These are phyloP conservation scores for Pandemis cinnamomeana DNA, from an alignment of 2,888 invertebrate genomes.

Conservation along the genomic window DNA sequence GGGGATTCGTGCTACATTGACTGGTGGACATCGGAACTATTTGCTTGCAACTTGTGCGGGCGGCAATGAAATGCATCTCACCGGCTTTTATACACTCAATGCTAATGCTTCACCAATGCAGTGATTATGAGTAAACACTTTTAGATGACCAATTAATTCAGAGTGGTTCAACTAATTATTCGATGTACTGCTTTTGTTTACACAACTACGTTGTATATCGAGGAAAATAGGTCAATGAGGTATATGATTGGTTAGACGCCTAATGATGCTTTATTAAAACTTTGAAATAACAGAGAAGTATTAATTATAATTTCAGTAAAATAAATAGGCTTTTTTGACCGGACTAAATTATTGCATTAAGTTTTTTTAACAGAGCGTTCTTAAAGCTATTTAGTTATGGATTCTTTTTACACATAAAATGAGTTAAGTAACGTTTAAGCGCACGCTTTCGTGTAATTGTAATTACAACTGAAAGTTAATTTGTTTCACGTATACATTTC, in stretches of 20 bases:
- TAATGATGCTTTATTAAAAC: not conserved
- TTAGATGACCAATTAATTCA: not conserved
- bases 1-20: not conserved
- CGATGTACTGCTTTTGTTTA: not conserved
- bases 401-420: not conserved
- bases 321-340: too few species aligned
- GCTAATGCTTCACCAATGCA: not conserved
- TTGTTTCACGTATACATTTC: slow-evolving; percentile 37
- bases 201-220: not conserved
- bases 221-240: not conserved
- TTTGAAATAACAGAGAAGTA: too few species aligned
- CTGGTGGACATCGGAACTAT: not conserved
- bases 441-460: slow-evolving; percentile 1
- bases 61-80: not conserved
- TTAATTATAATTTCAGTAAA: too few species aligned
- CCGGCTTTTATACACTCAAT: not conserved
- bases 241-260: not conserved
- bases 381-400: not conserved
- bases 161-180: slow-evolving; percentile 5
- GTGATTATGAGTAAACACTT: slow-evolving; percentile 6
- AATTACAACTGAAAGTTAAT: slow-evolving; percentile 31
- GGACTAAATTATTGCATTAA: too few species aligned
- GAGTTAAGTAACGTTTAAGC: not conserved
- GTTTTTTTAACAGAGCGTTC: too few species aligned
- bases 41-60: not conserved